Evolutionary conservation across 2,888 invertebrate genomes (phyloP), one percentile per base, ranked within the genome.

Genomic region (Orthosia incerta): DNA sequence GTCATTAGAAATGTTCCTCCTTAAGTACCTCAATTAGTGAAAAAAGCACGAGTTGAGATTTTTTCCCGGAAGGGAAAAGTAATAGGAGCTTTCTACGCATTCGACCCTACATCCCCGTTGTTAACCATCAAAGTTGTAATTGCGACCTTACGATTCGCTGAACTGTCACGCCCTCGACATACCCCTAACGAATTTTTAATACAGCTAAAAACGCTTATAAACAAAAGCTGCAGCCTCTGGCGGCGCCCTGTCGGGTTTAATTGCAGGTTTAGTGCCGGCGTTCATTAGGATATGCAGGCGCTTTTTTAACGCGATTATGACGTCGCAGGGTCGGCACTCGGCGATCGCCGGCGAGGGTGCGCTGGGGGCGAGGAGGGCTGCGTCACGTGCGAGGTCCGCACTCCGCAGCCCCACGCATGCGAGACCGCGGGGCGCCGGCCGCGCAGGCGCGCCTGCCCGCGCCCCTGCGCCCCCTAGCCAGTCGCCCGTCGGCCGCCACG

Each of bases 371-470:
- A 94, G 95, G 95, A 95, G 95, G 95, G 95, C 93, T 95, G 96
- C 96, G 96, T 96, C 96, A 96, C 96, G 95, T 96, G 96, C 95
- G 92, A 94, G 93, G 93, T 94, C 95, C 96, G 95, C 95, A 95
- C 95, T 95, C 95, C 95, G 96, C 95, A 95, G 92, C 94, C 94
- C 95, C 94, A 96, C 95, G 96, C 96, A 95, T 95, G 96, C 96
- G 95, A 95, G 95, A 95, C 95, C 92, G 95, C 94, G 94, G 94
- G 95, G 94, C 95, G 95, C 95, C 94, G 87, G 89, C 87, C 84
- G 94, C 94, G 94, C 93, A 93, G 91, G 94, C 94, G 94, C 95
- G 93, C 90, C 87, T 45, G 59, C n/a, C 60, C 5, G 39, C 76
- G 76, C 66, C 73, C 86, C 87, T 87, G 81, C 67, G 92, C 93